A percentile compares a stretch with the other conserved stretches of the same genome.
These are phyloP conservation scores for Lethenteron camtschaticum DNA, from an alignment of 2,113 vertebrate genomes.

Conservation along the genomic window DNA sequence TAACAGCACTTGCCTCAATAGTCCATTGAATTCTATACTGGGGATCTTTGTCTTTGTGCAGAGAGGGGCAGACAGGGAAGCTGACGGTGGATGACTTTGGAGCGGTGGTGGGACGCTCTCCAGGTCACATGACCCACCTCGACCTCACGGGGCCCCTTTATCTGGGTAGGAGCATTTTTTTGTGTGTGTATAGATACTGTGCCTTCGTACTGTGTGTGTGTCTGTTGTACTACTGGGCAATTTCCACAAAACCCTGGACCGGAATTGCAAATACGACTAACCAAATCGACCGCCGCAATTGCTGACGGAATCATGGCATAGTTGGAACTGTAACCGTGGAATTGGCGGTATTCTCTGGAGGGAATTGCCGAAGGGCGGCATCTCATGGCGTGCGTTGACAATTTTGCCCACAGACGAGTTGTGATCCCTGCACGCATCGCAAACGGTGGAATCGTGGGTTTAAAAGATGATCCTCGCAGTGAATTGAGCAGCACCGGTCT, in stretches of 20 bases:
- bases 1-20: too few relatives aligned
- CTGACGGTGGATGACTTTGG: conserved; percentile 81
- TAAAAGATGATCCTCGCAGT: too few relatives aligned
- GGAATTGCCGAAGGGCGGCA: too few relatives aligned
- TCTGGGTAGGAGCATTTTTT: conserved; percentile 34
- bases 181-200: background rate
- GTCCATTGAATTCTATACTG: too few relatives aligned
- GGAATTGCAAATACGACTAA: background rate
- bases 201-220: background rate
- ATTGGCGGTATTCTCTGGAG: too few relatives aligned
- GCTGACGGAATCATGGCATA: background rate
- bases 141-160: conserved; percentile 71
- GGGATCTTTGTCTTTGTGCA: conserved; percentile 15
- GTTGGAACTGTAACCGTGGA: background rate
- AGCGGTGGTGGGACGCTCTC: conserved; percentile 53
- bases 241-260: too few relatives aligned
- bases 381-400: too few relatives aligned
- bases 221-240: background rate
- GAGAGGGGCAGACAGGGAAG: conserved; percentile 72
- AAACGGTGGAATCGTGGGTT: too few relatives aligned
- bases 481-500: too few relatives aligned
- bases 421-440: too few relatives aligned
- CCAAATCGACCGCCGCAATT: background rate
- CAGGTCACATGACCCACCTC: conserved; percentile 76
- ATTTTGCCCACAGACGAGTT: too few relatives aligned